Evolutionary conservation across 1,140 invertebrate species (phyloP), one percentile per base, ranked within the genome.

Genomic region (Lordiphosa clarofinis): DNA sequence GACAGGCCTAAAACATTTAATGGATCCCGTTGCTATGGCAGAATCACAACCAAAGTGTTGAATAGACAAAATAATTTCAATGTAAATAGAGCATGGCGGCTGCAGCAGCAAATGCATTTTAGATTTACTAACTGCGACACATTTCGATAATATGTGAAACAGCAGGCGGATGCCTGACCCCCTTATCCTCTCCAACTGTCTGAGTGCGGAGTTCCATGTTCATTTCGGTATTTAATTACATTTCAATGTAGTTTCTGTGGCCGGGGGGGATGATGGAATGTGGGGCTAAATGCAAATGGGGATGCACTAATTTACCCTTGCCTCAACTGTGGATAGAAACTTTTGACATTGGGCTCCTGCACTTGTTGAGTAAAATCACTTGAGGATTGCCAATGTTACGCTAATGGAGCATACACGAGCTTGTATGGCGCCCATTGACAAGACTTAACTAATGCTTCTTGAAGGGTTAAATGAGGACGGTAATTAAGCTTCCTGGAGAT

Each of bases 201-300:
- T 70, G 57, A 53, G 59, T 71, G 62, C 46, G 53, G 35, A 60
- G 66, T 52, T 55, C 60, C 56, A 61, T 82, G 72, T 72, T 72
- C 62, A 76, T 72, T 79, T 81, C 48, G 53, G 76, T 70, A 84
- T 82, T 82, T 82, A 82, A 82, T 82, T 82, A 78, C 73, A 82
- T 82, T 84, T 82, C 78, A 82, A 82, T 82, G 73, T 78, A 78
- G 78, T 73, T 63, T 53, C 60, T 59, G 60, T 70, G 68, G 66
- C 36, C 54, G 39, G 46, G 10, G 54, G 24, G 35, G n/a, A n/a
- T 11, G 4, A n/a, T 38, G 19, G 52, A 12, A 19, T 12, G 38
- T 15, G 36, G 11, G 24, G 12, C 35, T 13, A 13, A 35, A 39
- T 54, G 42, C 35, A 52, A 42, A 62, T 52, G 24, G 61, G 60